Percentiles rank a stretch among this genome's conserved stretches.
phyloP scores from a whole-genome alignment of 2,888 invertebrate genomes.

The Pollenia labialis region DNA sequence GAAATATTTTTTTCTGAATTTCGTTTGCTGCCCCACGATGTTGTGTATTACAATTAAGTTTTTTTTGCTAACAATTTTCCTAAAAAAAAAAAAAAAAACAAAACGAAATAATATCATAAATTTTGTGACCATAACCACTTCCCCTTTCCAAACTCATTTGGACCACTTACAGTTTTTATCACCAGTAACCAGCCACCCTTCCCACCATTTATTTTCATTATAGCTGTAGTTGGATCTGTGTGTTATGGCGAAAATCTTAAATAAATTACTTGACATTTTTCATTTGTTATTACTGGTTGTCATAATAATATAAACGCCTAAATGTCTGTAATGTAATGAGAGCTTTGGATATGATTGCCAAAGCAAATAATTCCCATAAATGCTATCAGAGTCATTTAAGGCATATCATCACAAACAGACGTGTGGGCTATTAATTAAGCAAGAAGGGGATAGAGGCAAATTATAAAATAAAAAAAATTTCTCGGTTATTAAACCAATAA shows the following conservation, averaged over 20 bases:
- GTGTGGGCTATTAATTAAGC: not conserved
- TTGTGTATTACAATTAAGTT: too few relatives aligned
- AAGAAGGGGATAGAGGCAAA: not conserved
- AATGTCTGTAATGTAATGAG: constrained; percentile 36
- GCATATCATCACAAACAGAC: constrained; percentile 7
- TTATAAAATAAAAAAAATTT: not conserved
- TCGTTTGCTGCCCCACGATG: too few relatives aligned
- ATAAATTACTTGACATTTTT: constrained; percentile 63
- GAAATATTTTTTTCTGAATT: too few relatives aligned
- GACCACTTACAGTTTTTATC: not conserved
- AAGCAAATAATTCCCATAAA: not conserved
- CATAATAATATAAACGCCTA: constrained; percentile 64
- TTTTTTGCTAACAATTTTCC: too few relatives aligned
- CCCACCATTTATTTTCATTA: too few relatives aligned
- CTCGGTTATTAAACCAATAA: too few relatives aligned
- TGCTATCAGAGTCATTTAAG: constrained; percentile 10
- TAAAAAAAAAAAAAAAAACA: too few relatives aligned
- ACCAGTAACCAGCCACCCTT: not conserved
- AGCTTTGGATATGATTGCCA: not conserved
- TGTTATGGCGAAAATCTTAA: constrained; percentile 17
- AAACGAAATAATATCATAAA: not conserved
- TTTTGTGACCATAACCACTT: not conserved
- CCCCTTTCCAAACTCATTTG: not conserved
- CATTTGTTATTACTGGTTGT: constrained; percentile 49
- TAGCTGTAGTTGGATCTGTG: not conserved